Percentiles rank a stretch among this genome's conserved stretches.
Evolutionary conservation across 2,113 vertebrate species (phyloP).

Genomic region (Bubo blakistoni): DNA sequence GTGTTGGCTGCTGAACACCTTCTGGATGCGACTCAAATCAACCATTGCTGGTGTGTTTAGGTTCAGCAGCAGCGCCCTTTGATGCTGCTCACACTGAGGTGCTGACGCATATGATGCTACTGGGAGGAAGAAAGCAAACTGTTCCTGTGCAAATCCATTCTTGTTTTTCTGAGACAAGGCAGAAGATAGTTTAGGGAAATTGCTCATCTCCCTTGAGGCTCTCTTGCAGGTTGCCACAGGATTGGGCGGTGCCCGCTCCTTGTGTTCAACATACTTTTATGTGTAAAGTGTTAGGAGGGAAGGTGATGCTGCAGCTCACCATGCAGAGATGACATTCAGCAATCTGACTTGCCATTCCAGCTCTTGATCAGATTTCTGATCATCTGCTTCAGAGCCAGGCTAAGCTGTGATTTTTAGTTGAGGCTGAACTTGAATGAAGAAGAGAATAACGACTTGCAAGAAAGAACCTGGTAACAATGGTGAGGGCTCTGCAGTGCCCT

Average conservation of each 20-base stretch:
- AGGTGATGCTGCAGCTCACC: background rate
- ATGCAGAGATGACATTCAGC: background rate
- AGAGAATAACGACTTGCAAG: background rate
- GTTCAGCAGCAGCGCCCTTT: background rate
- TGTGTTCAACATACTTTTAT: background rate
- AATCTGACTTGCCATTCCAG: background rate
- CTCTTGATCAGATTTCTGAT: background rate
- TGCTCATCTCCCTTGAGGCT: slow-evolving; percentile 43
- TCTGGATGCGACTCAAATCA: background rate
- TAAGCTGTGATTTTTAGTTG: background rate
- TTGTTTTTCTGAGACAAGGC: background rate
- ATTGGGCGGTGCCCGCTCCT: background rate
- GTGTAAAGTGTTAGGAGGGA: background rate
- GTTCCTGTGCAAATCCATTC: slow-evolving; percentile 35
- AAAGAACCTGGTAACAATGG: background rate
- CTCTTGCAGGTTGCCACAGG: slow-evolving; percentile 8
- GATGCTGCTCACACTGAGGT: background rate
- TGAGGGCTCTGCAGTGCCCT: background rate
- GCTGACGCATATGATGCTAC: background rate
- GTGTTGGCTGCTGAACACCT: background rate
- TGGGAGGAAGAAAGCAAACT: background rate
- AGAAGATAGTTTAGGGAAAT: slow-evolving; percentile 24
- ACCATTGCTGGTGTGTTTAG: background rate
- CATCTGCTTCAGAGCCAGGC: background rate
- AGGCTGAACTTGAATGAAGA: background rate